Base-by-base conservation (phyloP, 2,888 invertebrate genomes). In the Crossocerus cetratus region DNA sequence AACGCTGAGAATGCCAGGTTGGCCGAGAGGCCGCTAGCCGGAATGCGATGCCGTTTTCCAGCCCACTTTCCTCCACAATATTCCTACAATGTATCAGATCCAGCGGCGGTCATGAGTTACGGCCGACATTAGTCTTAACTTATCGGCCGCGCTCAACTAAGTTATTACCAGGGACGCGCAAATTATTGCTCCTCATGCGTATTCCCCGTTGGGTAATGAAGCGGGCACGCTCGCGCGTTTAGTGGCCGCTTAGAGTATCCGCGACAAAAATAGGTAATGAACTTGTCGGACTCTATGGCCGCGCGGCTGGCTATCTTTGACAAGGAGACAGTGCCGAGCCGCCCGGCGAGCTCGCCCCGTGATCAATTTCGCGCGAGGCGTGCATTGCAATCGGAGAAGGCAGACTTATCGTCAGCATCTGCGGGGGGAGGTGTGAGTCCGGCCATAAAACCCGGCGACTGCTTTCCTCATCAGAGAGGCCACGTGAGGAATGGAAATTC, bases 231-330 rank as follows among this genome's bases (percentile, higher is more conserved):
- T 32, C 61, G 57, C 44, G 14, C 44, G 20, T 75, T 75, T 67
- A 74, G 53, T 43, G 49, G 70, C 53, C 20, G n/a, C 42, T 11
- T 4, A 16, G 58, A 44, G 60, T n/a, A 20, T 2, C 16, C 16
- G 49, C 3, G 60, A 32, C 22, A 70, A 67, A 69, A 67, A 62
- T 54, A 55, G 18, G 18, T 44, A 43, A 18, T 56, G 54, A 65
- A 75, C 64, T 75, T 62, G 60, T 59, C 70, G 66, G 65, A 75
- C 64, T 18, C 16, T 16, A 32, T n/a, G n/a, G n/a, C n/a, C n/a
- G n/a, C 32, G 56, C 32, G 32, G 5, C 11, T 32, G 32, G n/a
- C n/a, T 32, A 32, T 32, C 8, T 32, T 32, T 32, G 32, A 32
- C 32, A 32, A 4, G 16, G 49, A 11, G 16, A 49, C 14, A 16